Conservation (phyloP, 2,113 vertebrate genomes). For the Amblyornis subalaris region DNA sequence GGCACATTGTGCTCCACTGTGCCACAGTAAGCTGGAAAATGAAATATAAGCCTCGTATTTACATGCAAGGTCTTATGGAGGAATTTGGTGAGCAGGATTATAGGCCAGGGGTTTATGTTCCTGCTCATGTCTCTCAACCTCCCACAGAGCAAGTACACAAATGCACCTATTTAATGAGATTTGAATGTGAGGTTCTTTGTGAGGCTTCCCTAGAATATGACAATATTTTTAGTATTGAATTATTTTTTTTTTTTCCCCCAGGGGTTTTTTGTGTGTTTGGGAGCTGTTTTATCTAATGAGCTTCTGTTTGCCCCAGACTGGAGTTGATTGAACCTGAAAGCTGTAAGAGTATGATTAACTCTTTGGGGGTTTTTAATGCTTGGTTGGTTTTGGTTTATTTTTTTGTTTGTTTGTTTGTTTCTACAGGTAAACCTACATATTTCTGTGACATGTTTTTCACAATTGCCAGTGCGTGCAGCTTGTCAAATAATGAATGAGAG, state of each 20-base stretch:
- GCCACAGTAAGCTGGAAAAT: neutral
- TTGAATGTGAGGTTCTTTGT: neutral
- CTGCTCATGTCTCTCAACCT: neutral
- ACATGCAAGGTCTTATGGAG: neutral
- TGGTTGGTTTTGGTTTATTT: neutral
- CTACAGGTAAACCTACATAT: neutral
- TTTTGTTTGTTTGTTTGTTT: neutral
- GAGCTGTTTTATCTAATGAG: neutral
- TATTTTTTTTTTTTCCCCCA: neutral
- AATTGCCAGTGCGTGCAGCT: neutral
- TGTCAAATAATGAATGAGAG: neutral
- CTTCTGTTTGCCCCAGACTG: neutral
- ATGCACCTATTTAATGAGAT: neutral
- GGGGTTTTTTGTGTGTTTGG: neutral
- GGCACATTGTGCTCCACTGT: neutral
- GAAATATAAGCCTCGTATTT: neutral
- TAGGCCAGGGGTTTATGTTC: neutral
- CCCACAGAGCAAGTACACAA: neutral
- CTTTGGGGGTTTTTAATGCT: accelerated
- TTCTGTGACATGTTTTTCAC: neutral
- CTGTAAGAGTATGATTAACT: neutral
- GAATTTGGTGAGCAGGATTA: neutral
- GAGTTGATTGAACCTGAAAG: neutral
- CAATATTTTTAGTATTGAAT: neutral
- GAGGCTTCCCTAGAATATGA: neutral